Base-by-base conservation (phyloP, 2,888 invertebrate species). In the Bhutanitis thaidina region DNA sequence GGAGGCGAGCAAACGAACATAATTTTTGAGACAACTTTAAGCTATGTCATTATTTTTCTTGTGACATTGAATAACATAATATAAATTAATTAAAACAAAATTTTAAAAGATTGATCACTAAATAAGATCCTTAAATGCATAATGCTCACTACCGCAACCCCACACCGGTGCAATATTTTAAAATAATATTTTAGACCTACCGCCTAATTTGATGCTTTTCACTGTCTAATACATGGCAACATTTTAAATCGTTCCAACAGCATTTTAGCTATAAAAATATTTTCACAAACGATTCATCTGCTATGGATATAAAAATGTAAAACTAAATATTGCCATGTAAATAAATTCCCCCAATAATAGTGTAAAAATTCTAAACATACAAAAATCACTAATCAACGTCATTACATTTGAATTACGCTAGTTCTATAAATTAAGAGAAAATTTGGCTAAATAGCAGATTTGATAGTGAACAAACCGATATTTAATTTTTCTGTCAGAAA, bases 121-220 rank as follows among this genome's bases (percentile, higher is more conserved):
- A 54, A 48, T 41, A 30, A 12, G 54, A 55, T 20, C 51, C 65
- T 69, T 80, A 79, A 78, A 77, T 77, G 78, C 77, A 74, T 68
- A 65, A 64, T 65, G 60, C 63, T 55, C 53, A 57, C 62, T 67
- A 74, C 57, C 41, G 25, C 56, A 61, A 62, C 56, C 61, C 64
- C 75, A 75, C 74, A 59, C 71, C 44, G 52, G 69, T 75, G 74
- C 69, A 69, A 67, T 65, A 64, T 56, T 55, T 41, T 53, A 7
- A 1, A 56, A 3, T 20, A n/a, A 25, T 38, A 45, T 16, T 38
- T 51, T 53, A 14, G 35, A 49, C 48, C 37, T 58, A 60, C 34
- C 16, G 45, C 43, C 46, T 40, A 53, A 45, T 39, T 45, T 43
- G 41, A 44, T 43, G 4, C 14, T 12, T 0, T 20, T 20, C 5